phyloP scores from a whole-genome alignment of 1,140 invertebrate species.

The Anoplophora glabripennis region DNA sequence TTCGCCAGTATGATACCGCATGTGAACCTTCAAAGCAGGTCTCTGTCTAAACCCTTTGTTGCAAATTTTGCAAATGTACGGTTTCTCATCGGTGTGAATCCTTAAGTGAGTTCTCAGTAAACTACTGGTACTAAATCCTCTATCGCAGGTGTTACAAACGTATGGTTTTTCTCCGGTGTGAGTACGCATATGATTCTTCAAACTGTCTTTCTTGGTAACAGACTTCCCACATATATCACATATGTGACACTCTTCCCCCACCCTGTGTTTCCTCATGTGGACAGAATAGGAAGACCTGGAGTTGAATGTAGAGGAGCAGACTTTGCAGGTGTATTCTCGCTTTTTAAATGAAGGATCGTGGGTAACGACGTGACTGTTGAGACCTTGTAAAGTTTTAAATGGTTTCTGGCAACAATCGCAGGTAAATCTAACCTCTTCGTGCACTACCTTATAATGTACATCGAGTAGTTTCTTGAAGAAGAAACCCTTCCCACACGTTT shows the following conservation, averaged over 20 bases:
- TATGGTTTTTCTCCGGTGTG: conserved; percentile 55
- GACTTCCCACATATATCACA: conserved; percentile 49
- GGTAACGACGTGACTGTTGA: not conserved
- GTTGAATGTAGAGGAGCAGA: not conserved
- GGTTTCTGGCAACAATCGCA: conserved; percentile 10
- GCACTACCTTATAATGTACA: conserved; percentile 9
- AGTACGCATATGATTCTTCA: conserved; percentile 51
- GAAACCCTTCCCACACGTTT: conserved; percentile 69
- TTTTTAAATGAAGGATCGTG: conserved; percentile 1
- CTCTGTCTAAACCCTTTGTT: conserved; percentile 45
- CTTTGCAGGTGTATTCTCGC: not conserved
- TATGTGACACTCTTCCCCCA: conserved; percentile 4
- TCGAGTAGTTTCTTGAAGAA: conserved; percentile 53
- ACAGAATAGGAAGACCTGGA: conserved; percentile 11
- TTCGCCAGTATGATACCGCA: conserved; percentile 71
- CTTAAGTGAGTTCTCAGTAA: conserved; percentile 55
- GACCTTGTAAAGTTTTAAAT: conserved; percentile 6
- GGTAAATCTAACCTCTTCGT: conserved; percentile 13
- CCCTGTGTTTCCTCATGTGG: conserved; percentile 4
- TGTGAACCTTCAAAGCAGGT: conserved; percentile 29
- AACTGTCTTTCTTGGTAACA: conserved; percentile 48
- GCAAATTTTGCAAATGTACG: conserved; percentile 50
- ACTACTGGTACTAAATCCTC: conserved; percentile 66
- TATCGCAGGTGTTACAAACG: conserved; percentile 55
- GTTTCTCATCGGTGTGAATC: conserved; percentile 50